phyloP scores from a whole-genome alignment of 2,888 invertebrate genomes.

The Emesis castigata region DNA sequence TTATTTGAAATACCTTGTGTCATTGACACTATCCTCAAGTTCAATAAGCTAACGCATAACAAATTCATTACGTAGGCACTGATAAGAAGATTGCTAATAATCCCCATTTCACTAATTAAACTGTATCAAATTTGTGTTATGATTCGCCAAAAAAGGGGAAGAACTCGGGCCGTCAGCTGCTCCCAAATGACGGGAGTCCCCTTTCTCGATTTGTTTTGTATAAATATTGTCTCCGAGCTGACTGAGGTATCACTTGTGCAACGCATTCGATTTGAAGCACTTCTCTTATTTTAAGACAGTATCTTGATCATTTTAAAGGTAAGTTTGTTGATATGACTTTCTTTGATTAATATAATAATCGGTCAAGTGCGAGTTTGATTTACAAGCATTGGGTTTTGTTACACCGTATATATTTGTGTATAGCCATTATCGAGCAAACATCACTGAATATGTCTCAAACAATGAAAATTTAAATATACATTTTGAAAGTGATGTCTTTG shows the following conservation, averaged over 20 bases:
- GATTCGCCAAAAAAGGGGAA: neutral
- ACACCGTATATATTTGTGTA: no score
- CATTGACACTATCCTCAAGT: neutral
- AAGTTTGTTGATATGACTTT: neutral
- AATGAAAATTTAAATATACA: no score
- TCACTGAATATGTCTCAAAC: no score
- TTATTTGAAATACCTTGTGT: no score
- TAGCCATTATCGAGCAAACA: no score
- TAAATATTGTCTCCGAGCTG: neutral
- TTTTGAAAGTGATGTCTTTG: no score
- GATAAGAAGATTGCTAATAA: neutral
- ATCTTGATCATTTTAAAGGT: neutral
- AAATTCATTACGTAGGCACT: neutral
- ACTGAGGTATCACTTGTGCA: neutral
- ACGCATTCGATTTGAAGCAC: neutral
- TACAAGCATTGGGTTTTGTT: no score
- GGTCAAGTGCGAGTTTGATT: neutral
- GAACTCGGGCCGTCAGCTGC: neutral
- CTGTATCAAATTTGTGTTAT: neutral
- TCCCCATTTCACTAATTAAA: neutral
- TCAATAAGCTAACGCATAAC: neutral
- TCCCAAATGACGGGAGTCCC: neutral
- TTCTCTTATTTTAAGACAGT: neutral
- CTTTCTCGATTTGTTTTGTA: neutral
- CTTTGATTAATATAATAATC: neutral